These are phyloP conservation scores for Oostethus manadensis DNA, from an alignment of 2,113 vertebrate genomes.

Conservation along the genomic window DNA sequence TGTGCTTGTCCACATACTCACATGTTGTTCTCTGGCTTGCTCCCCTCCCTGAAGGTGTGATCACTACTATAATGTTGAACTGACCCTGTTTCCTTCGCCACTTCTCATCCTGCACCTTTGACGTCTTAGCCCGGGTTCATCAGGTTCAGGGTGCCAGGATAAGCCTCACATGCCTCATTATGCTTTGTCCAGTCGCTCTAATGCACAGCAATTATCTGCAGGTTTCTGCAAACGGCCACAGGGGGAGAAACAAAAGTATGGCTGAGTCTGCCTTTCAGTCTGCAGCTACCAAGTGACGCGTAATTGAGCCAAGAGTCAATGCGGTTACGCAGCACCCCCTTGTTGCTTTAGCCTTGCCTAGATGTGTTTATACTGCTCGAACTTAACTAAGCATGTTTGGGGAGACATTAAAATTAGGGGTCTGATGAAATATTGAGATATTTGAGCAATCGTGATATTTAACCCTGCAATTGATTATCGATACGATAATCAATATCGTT, in stretches of 20 bases:
- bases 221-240: slow-evolving; percentile 19
- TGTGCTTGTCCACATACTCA: too few relatives aligned
- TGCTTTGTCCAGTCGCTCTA: slow-evolving; percentile 38
- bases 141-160: slow-evolving; percentile 57
- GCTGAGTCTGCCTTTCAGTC: background rate
- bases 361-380: background rate
- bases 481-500: too few relatives aligned
- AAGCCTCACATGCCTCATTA: slow-evolving; percentile 48
- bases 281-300: background rate
- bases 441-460: too few relatives aligned
- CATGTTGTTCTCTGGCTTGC: background rate
- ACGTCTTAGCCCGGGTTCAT: slow-evolving; percentile 51
- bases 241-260: slow-evolving; percentile 9
- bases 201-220: slow-evolving; percentile 44
- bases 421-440: too few relatives aligned
- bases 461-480: too few relatives aligned
- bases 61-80: background rate
- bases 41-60: background rate
- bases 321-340: background rate
- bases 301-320: background rate
- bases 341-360: background rate
- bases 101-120: slow-evolving; percentile 8
- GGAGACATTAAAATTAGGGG: too few relatives aligned
- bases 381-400: too few relatives aligned
- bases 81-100: slow-evolving; percentile 9